Conservation (phyloP, 2,113 vertebrate genomes). For the Triplophysa rosa region DNA sequence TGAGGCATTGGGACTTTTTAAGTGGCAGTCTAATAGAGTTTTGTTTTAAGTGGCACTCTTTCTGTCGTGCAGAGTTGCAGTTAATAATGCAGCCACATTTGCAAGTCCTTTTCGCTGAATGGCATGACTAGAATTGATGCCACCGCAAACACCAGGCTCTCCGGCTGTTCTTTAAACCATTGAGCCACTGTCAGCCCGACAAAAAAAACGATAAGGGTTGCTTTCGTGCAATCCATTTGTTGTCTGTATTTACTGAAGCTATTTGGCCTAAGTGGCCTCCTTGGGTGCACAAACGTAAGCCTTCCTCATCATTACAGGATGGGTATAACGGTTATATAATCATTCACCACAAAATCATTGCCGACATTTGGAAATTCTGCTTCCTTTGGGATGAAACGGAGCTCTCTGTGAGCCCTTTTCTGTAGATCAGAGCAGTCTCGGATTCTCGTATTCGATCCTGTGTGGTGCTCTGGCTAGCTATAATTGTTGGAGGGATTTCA, state of each 20-base stretch:
- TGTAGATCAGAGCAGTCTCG: conserved; percentile 10
- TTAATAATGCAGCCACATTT: conserved; percentile 3
- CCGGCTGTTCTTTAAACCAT: conserved; percentile 5
- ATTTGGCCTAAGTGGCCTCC: conserved; percentile 15
- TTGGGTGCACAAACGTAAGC: not conserved
- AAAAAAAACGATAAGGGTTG: not conserved
- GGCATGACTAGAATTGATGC: not conserved
- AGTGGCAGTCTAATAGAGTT: not conserved
- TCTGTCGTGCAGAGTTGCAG: not conserved
- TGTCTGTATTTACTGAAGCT: not conserved
- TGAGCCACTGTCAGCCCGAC: not conserved
- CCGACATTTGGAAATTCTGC: not conserved
- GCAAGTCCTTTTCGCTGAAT: not conserved
- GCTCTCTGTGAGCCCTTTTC: not conserved
- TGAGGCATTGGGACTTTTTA: not conserved
- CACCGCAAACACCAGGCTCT: not conserved
- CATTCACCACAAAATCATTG: not conserved
- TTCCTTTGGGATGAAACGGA: not conserved
- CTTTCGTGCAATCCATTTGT: conserved; percentile 30
- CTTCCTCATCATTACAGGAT: not conserved
- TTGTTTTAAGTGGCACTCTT: not conserved
- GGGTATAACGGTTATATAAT: not conserved
- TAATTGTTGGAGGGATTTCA: conserved; percentile 33
- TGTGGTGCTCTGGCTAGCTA: not conserved
- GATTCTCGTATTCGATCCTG: not conserved